Conservation (phyloP, 2,888 invertebrate species). For the Scaptomyza tumidula region DNA sequence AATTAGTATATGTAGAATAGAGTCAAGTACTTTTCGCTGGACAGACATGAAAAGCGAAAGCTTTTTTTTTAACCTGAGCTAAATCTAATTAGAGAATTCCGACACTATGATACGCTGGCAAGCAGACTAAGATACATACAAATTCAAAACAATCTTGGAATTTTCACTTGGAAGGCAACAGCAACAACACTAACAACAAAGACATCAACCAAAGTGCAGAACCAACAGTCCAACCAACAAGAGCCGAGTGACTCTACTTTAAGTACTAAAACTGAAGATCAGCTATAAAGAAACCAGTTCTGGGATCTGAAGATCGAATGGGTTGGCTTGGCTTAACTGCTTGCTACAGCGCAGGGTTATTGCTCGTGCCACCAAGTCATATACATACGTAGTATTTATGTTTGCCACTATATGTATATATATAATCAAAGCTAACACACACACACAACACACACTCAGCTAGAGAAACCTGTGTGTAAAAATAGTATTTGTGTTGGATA, state of each 20-base stretch:
- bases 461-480: constrained; percentile 64
- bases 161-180: constrained; percentile 51
- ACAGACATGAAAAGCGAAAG: constrained; percentile 70
- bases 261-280: constrained; percentile 64
- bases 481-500: constrained; percentile 60
- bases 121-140: constrained; percentile 44
- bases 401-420: constrained; percentile 64
- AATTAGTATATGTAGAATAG: constrained; percentile 32
- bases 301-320: constrained; percentile 25
- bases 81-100: constrained; percentile 66
- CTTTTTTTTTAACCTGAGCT: constrained; percentile 24
- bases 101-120: constrained; percentile 60
- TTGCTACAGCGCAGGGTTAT: constrained; percentile 62
- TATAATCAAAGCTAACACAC: not conserved
- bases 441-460: not conserved
- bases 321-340: constrained; percentile 29
- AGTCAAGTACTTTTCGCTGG: constrained; percentile 34
- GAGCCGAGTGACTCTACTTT: constrained; percentile 17
- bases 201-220: constrained; percentile 38
- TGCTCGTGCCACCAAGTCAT: constrained; percentile 72
- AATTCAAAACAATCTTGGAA: constrained; percentile 57
- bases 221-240: constrained; percentile 51
- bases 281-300: constrained; percentile 64
- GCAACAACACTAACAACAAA: constrained; percentile 21
- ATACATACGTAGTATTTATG: constrained; percentile 66